Conservation (phyloP, 2,888 invertebrate genomes). For the Leistus spinibarbis region DNA sequence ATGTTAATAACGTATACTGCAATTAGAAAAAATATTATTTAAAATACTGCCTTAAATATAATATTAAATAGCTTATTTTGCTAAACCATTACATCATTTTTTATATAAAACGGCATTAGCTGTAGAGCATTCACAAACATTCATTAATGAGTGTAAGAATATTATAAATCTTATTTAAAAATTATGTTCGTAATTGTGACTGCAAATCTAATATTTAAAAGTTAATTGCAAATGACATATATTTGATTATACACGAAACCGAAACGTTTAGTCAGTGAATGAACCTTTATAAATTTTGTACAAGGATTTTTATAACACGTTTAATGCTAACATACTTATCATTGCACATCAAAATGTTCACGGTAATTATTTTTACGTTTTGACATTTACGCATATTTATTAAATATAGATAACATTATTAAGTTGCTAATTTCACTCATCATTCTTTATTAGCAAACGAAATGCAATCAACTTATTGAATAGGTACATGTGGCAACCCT, state of each 20-base stretch:
- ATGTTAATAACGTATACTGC: constrained; percentile 44
- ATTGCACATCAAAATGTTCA: neutral
- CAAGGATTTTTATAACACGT: neutral
- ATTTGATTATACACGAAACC: too few relatives aligned
- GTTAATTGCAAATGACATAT: neutral
- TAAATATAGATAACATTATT: neutral
- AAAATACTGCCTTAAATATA: neutral
- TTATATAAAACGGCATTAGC: neutral
- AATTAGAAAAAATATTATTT: constrained; percentile 12
- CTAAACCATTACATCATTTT: neutral
- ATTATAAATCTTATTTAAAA: too few relatives aligned
- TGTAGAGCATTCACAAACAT: too few relatives aligned
- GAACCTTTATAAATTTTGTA: neutral
- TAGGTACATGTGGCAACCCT: too few relatives aligned
- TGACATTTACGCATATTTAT: neutral
- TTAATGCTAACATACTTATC: neutral
- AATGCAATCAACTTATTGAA: too few relatives aligned
- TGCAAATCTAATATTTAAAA: neutral
- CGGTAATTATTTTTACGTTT: neutral
- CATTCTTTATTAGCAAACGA: too few relatives aligned
- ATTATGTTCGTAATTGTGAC: too few relatives aligned
- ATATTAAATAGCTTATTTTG: neutral
- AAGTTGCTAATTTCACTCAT: neutral
- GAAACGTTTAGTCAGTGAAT: neutral
- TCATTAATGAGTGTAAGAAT: too few relatives aligned